These are phyloP conservation scores for Trissonchulus sp. DNA, from an alignment of 2,888 invertebrate species.

Conservation along the genomic window DNA sequence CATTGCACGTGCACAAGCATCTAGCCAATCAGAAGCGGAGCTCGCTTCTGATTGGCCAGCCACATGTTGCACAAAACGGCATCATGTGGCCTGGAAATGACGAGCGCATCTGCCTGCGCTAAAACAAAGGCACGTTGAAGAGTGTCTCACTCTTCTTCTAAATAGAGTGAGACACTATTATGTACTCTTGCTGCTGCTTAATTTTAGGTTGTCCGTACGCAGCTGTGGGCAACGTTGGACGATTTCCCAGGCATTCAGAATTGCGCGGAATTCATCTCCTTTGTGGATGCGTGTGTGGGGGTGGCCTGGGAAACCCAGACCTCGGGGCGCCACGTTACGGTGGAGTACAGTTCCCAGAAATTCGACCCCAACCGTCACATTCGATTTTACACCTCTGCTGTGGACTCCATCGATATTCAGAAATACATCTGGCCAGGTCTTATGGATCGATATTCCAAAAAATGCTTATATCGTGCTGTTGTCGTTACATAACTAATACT, in stretches of 20 bases:
- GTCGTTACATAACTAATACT: constrained; percentile 14
- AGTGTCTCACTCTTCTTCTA: too few species aligned
- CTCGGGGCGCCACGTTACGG: constrained; percentile 53
- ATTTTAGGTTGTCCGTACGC: background rate
- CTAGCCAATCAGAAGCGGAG: too few species aligned
- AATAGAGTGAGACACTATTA: too few species aligned
- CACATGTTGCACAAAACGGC: too few species aligned
- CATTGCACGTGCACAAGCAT: too few species aligned
- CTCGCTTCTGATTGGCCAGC: too few species aligned
- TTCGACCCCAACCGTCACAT: constrained; percentile 71
- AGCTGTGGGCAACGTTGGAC: background rate
- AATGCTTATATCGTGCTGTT: constrained; percentile 16
- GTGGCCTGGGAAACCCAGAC: background rate
- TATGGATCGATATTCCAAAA: constrained; percentile 58
- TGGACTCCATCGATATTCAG: constrained; percentile 67
- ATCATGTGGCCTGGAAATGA: too few species aligned
- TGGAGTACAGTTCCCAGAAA: constrained; percentile 60
- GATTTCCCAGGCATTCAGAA: background rate
- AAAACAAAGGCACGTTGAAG: too few species aligned
- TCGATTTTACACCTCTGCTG: constrained; percentile 69
- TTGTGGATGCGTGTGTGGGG: background rate
- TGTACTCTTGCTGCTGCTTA: too few species aligned
- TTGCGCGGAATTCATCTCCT: background rate
- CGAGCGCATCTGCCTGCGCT: too few species aligned
- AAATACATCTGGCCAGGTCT: constrained; percentile 81